phyloP scores from a whole-genome alignment of 2,888 invertebrate genomes.

The Trachelus troglodyta region DNA sequence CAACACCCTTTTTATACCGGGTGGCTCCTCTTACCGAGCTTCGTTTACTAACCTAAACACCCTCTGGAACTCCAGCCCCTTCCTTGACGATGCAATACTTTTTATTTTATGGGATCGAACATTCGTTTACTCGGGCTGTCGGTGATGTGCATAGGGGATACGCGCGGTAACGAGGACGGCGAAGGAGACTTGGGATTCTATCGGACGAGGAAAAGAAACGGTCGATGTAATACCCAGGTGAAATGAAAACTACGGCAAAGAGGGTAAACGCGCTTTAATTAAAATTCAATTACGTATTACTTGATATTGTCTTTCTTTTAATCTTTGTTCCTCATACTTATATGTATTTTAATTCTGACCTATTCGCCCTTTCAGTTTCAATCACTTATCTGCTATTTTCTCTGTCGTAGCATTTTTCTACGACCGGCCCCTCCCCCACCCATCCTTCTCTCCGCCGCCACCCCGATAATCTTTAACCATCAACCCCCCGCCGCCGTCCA shows the following conservation, averaged over 20 bases:
- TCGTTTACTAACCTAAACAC: neutral
- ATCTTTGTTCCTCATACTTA: neutral
- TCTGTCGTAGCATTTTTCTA: neutral
- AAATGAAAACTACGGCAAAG: neutral
- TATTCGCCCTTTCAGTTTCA: neutral
- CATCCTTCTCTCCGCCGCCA: rapidly evolving
- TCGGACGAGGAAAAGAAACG: neutral
- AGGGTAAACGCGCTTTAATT: constrained; percentile 30
- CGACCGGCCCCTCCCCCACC: too few relatives aligned
- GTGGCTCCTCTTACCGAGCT: neutral
- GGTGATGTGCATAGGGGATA: constrained; percentile 18
- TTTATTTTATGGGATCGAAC: constrained; percentile 37
- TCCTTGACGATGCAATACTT: constrained; percentile 19
- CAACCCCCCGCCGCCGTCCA: constrained; percentile 22
- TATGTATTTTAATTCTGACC: neutral
- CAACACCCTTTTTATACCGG: neutral
- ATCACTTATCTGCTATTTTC: neutral
- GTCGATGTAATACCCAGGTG: neutral
- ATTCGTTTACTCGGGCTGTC: constrained; percentile 16
- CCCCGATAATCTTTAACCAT: neutral
- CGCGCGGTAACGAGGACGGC: neutral
- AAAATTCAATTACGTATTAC: constrained; percentile 25
- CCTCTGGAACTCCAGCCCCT: neutral
- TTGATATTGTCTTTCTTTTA: neutral
- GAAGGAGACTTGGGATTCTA: neutral